Evolutionary conservation across 2,797 vertebrate species (phyloP).

Genomic region (Sebastes steindachneri): DNA sequence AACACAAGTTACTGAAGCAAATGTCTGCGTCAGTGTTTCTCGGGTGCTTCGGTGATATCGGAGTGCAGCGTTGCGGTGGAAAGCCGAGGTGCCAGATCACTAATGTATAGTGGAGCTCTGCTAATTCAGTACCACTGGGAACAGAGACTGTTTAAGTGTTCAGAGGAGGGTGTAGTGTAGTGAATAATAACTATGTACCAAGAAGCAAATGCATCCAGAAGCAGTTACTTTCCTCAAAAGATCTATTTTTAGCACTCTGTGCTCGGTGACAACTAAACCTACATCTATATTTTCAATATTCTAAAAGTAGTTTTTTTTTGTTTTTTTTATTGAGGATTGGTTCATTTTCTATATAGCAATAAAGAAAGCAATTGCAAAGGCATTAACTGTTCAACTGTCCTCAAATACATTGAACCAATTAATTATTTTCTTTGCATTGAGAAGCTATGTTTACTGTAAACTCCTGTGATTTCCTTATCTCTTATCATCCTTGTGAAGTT

Average conservation of each 20-base stretch:
- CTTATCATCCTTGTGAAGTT: neutral
- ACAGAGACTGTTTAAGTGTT: neutral
- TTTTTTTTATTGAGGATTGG: neutral
- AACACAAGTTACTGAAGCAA: neutral
- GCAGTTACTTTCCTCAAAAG: neutral
- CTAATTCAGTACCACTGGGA: constrained; percentile 12
- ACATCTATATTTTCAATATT: neutral
- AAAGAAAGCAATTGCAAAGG: neutral
- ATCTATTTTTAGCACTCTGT: constrained; percentile 7
- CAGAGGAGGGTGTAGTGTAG: neutral
- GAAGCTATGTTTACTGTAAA: neutral
- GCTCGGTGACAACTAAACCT: neutral
- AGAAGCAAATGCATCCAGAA: neutral
- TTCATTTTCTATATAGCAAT: neutral
- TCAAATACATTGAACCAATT: neutral
- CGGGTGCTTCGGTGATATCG: neutral
- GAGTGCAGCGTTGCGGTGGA: neutral
- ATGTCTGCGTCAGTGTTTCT: neutral
- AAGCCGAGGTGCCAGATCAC: neutral
- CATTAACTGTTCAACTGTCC: neutral
- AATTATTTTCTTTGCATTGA: neutral
- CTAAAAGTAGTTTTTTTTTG: neutral
- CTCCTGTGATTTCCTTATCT: neutral
- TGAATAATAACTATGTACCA: neutral
- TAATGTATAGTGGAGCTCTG: neutral